A percentile compares a stretch with the other conserved stretches of the same genome.
phyloP scores from a whole-genome alignment of 2,113 vertebrate species.

The Zapus hudsonius region DNA sequence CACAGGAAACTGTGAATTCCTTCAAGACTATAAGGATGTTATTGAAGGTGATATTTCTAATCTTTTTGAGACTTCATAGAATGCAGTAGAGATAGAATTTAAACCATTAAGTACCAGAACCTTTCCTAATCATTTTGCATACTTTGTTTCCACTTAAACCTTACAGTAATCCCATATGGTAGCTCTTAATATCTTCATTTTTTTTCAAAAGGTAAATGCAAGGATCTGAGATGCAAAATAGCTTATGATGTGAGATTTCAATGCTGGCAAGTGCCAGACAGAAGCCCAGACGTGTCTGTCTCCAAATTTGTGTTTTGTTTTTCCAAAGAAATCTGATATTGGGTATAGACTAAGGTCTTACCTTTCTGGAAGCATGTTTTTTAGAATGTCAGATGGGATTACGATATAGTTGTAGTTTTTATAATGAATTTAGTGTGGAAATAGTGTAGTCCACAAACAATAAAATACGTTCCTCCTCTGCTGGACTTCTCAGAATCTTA shows the following conservation, averaged over 20 bases:
- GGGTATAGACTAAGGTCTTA: neutral
- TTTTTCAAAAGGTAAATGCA: slow-evolving; percentile 44
- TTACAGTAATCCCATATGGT: neutral
- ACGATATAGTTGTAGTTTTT: neutral
- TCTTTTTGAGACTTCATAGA: neutral
- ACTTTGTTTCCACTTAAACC: neutral
- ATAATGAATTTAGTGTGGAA: neutral
- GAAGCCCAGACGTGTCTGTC: slow-evolving; percentile 36
- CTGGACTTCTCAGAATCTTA: neutral
- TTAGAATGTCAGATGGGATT: neutral
- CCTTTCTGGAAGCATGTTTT: neutral
- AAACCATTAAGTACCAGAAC: neutral
- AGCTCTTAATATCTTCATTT: slow-evolving; percentile 22
- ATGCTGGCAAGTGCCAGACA: slow-evolving; percentile 36
- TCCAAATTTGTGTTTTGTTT: slow-evolving; percentile 44
- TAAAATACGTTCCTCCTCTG: neutral
- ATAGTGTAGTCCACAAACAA: neutral
- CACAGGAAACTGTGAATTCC: neutral
- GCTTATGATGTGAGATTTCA: slow-evolving; percentile 52
- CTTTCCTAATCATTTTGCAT: neutral
- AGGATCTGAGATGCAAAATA: slow-evolving; percentile 42
- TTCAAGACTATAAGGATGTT: neutral
- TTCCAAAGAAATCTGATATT: slow-evolving; percentile 40
- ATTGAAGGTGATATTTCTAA: neutral
- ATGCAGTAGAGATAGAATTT: neutral